Evolutionary conservation across 2,888 invertebrate genomes (phyloP), one percentile per base, ranked within the genome.

Genomic region (Sycophila texana): DNA sequence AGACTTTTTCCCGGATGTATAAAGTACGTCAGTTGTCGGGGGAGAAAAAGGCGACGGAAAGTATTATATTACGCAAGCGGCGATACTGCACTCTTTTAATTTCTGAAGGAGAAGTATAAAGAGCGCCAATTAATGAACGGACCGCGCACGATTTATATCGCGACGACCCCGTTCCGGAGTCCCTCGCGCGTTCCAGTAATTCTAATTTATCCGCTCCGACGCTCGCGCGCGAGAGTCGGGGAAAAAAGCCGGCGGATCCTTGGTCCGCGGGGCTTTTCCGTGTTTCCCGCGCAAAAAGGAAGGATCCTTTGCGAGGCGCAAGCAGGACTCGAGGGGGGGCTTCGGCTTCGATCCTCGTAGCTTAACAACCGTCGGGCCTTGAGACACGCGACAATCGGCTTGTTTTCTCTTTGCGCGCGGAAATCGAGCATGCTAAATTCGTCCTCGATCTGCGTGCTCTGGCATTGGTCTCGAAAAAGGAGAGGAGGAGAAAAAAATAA

Each of bases 401-500:
- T 63, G 60, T 63, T 68, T 67, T 60, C 75, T 60, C 51, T 4
- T 4, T 10, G 16, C 12, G 14, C 55, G 53, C 60, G 67, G 67
- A 73, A 77, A 73, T 66, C 51, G 26, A 58, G 57, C 71, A 66
- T 51, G 26, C 67, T 49, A 55, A 73, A 68, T 22, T 61, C 60
- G 78, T 61, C 73, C 78, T 53, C 78, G 72, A 49, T 47, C 26
- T 22, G 2, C 47, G 49, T 14, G n/a, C 26, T 14, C n/a, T 16
- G 77, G 10, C 61, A 63, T 77, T 67, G 58, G 47, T 22, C 53
- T 26, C 5, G 7, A 70, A 58, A n/a, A 70, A 18, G 58, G 58
- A 58, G 22, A 66, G 7, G 22, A 20, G 51, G 26, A 26, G n/a
- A 26, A 57, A 13, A 26, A 53, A 30, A 39, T 39, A 10, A 39